phyloP scores from a whole-genome alignment of 2,888 invertebrate genomes.

The Pachymerium ferrugineum region DNA sequence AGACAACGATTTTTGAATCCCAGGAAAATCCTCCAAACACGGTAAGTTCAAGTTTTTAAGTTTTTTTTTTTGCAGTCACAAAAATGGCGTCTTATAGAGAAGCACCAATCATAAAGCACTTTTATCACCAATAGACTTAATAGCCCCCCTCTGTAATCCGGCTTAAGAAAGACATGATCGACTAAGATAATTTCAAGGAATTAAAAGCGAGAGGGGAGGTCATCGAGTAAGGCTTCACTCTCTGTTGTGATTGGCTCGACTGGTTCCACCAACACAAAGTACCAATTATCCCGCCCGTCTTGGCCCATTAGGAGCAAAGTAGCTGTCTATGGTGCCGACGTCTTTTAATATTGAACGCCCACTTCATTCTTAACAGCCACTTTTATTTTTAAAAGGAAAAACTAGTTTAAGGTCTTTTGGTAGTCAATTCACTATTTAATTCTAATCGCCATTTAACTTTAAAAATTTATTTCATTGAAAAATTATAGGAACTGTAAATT shows the following conservation, averaged over 20 bases:
- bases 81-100: neutral
- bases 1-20: too few species aligned
- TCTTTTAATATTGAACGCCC: neutral
- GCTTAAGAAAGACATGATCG: conserved; percentile 2
- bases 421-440: too few species aligned
- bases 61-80: too few species aligned
- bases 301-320: neutral
- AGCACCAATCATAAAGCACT: neutral
- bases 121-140: neutral
- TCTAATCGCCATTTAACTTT: too few species aligned
- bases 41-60: too few species aligned
- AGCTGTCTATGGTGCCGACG: neutral
- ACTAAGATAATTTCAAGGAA: conserved; percentile 2
- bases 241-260: neutral
- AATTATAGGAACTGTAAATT: too few species aligned
- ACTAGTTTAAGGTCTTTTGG: too few species aligned
- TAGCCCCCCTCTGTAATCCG: neutral
- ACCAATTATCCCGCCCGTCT: neutral
- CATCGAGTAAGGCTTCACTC: neutral
- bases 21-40: too few species aligned
- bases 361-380: too few species aligned
- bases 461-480: too few species aligned
- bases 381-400: too few species aligned
- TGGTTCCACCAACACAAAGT: neutral
- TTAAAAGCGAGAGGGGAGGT: neutral